phyloP scores from a whole-genome alignment of 64 coral and sea anemone species.

The Stylophora pistillata region DNA sequence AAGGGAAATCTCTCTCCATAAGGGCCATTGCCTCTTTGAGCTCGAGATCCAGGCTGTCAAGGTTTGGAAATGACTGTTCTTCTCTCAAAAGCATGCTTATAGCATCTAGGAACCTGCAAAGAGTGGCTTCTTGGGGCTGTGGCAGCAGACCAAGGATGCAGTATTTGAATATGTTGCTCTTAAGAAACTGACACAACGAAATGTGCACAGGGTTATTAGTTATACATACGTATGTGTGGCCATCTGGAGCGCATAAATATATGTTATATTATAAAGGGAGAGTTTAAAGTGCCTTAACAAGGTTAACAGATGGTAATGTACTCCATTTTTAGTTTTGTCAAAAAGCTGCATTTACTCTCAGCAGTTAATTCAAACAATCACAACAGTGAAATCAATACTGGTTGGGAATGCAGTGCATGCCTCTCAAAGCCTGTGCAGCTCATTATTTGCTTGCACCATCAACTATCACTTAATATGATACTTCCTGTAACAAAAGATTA shows the following conservation, averaged over 20 bases:
- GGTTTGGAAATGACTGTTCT: neutral
- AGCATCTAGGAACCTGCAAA: slow-evolving; percentile 23
- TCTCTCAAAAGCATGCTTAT: slow-evolving; percentile 10
- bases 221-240: neutral
- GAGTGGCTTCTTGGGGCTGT: neutral
- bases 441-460: slow-evolving; percentile 15
- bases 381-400: slow-evolving; percentile 26
- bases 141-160: slow-evolving; percentile 24
- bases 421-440: slow-evolving; percentile 7
- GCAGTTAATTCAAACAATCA: slow-evolving; percentile 2
- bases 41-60: neutral
- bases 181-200: slow-evolving; percentile 26
- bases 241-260: slow-evolving; percentile 2
- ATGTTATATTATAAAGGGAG: slow-evolving; percentile 3
- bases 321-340: slow-evolving; percentile 15
- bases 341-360: slow-evolving; percentile 12
- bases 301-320: slow-evolving; percentile 14
- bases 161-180: slow-evolving; percentile 51
- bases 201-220: neutral
- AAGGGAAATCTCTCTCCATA: slow-evolving; percentile 33
- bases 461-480: slow-evolving; percentile 7
- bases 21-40: slow-evolving; percentile 45
- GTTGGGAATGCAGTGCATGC: slow-evolving; percentile 16
- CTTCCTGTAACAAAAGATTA: neutral
- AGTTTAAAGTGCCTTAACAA: slow-evolving; percentile 1